Evolutionary conservation across 2,113 vertebrate species (phyloP).

Genomic region (Ginglymostoma cirratum): DNA sequence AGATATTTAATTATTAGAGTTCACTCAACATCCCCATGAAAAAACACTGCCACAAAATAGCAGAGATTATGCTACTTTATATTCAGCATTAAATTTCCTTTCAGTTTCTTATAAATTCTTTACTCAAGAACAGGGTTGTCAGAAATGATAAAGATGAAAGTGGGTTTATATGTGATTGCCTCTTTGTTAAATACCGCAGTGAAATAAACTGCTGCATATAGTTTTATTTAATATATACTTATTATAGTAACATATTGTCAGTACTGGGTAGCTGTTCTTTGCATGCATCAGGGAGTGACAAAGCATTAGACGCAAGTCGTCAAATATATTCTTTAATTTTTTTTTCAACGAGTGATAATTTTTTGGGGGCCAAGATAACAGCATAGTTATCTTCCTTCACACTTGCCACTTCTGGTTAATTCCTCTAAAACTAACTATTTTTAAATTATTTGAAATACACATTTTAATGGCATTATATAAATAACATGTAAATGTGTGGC

Average conservation of each 20-base stretch:
- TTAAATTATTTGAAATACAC: background rate
- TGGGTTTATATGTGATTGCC: background rate
- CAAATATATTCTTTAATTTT: background rate
- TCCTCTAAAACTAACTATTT: background rate
- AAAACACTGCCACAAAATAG: background rate
- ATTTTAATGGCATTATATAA: background rate
- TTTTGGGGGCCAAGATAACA: background rate
- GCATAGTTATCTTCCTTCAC: background rate
- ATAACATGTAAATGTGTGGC: background rate
- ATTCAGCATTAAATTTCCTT: background rate
- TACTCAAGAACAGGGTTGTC: background rate
- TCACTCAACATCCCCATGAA: background rate
- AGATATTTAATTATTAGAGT: background rate
- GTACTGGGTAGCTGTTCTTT: background rate
- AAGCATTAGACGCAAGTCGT: background rate
- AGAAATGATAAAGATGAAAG: background rate
- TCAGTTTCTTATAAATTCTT: background rate
- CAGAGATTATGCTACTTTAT: background rate
- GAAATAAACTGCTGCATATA: background rate
- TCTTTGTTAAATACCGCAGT: background rate
- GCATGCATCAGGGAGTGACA: background rate
- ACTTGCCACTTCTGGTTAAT: background rate
- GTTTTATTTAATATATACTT: background rate
- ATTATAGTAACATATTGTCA: background rate
- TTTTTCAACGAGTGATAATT: background rate